phyloP scores from a whole-genome alignment of 2,888 invertebrate genomes.

The Tineola bisselliella region DNA sequence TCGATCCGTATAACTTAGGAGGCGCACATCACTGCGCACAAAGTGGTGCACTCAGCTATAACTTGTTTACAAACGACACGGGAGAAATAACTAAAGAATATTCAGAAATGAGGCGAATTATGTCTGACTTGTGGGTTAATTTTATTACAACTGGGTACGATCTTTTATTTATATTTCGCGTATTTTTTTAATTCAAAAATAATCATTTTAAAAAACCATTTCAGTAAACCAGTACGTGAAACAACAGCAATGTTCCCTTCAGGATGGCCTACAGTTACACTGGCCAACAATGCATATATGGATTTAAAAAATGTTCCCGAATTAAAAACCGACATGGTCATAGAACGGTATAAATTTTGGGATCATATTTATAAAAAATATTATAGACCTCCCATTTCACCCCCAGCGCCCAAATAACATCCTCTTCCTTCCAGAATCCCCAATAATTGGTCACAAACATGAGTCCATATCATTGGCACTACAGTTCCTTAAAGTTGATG shows the following conservation, averaged over 20 bases:
- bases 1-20: not conserved
- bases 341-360: conserved; percentile 28
- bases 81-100: not conserved
- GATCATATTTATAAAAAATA: conserved; percentile 29
- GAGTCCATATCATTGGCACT: too few species aligned
- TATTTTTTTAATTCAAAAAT: too few species aligned
- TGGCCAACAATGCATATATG: conserved; percentile 27
- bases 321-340: conserved; percentile 22
- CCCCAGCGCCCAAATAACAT: conserved; percentile 16
- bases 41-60: not conserved
- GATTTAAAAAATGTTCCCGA: conserved; percentile 23
- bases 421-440: too few species aligned
- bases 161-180: too few species aligned
- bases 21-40: conserved; percentile 13
- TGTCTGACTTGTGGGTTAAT: conserved; percentile 11
- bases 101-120: not conserved
- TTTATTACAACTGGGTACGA: conserved; percentile 14
- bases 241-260: conserved; percentile 21
- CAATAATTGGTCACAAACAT: too few species aligned
- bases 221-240: conserved; percentile 29
- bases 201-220: too few species aligned
- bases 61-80: not conserved
- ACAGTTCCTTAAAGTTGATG: too few species aligned
- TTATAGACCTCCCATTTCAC: conserved; percentile 27
- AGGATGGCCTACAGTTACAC: conserved; percentile 26